Evolutionary conservation across 1,140 invertebrate genomes (phyloP).

Genomic region (Drosophila sturtevanti): DNA sequence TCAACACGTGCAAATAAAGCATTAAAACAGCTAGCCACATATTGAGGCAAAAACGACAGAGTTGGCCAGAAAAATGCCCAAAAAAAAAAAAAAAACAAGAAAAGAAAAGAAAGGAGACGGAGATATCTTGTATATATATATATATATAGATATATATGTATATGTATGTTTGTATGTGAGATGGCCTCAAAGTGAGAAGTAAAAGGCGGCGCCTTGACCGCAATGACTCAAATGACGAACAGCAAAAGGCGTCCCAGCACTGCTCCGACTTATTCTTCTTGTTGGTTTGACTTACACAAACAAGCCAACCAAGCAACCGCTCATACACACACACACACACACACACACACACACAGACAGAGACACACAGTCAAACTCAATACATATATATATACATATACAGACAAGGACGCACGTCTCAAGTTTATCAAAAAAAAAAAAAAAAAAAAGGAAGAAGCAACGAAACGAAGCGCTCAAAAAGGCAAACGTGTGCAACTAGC

Average conservation of each 20-base stretch:
- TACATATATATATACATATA: conserved; percentile 11
- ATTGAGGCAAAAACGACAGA: conserved; percentile 27
- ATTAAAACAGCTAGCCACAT: conserved; percentile 62
- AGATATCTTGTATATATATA: no score
- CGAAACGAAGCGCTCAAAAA: conserved; percentile 14
- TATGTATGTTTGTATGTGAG: not conserved
- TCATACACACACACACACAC: conserved; percentile 25
- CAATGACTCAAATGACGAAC: conserved; percentile 72
- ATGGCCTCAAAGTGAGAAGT: conserved; percentile 24
- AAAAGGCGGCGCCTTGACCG: conserved; percentile 66
- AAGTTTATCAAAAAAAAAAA: conserved; percentile 74
- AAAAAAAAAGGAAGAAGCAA: conserved; percentile 30
- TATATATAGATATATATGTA: no score
- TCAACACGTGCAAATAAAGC: conserved; percentile 79
- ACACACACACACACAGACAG: not conserved
- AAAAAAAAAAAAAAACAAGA: not conserved
- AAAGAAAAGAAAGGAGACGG: no score
- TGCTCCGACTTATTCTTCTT: conserved; percentile 55
- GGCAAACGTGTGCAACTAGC: conserved; percentile 8
- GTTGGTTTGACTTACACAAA: conserved; percentile 70
- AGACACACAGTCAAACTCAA: not conserved
- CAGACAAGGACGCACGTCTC: conserved; percentile 67
- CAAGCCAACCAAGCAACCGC: conserved; percentile 36
- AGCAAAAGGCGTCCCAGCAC: conserved; percentile 33
- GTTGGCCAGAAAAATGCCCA: not conserved